Evolutionary conservation across 2,888 invertebrate species (phyloP), one percentile per base, ranked within the genome.

Genomic region (Stenotaenia linearis): DNA sequence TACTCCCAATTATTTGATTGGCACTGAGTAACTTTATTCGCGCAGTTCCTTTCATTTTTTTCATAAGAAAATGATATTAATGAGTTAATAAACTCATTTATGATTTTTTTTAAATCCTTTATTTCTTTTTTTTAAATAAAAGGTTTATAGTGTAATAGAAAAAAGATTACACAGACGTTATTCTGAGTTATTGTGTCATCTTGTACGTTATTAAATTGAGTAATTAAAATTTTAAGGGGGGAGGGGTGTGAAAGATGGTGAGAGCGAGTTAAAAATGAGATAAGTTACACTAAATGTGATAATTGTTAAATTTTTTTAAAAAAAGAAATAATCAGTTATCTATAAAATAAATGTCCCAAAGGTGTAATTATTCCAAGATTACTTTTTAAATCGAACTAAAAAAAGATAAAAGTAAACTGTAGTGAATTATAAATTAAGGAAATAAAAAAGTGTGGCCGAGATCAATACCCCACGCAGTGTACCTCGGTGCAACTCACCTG

Each of bases 401-500:
- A 37, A 10, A n/a, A n/a, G n/a, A n/a, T n/a, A n/a, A n/a, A n/a
- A n/a, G n/a, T n/a, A n/a, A n/a, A n/a, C n/a, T n/a, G n/a, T n/a
- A n/a, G n/a, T n/a, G n/a, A n/a, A n/a, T n/a, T n/a, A n/a, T n/a
- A n/a, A n/a, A n/a, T n/a, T n/a, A n/a, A n/a, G n/a, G n/a, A n/a
- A n/a, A n/a, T n/a, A n/a, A n/a, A n/a, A n/a, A n/a, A n/a, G n/a
- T n/a, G n/a, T n/a, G n/a, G n/a, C n/a, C 6, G n/a, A n/a, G 25
- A 77, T 37, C n/a, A 77, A n/a, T 37, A 21, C 18, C 18, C 35
- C 1, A n/a, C n/a, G n/a, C n/a, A n/a, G 77, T 40, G 40, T n/a
- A 40, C 40, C 1, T 40, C 15, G n/a, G 40, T 40, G 40, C 40
- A 69, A 69, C 37, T 79, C 78, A 61, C 78, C 78, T 56, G 81